Evolutionary conservation across 1,140 invertebrate genomes (phyloP), one percentile per base, ranked within the genome.

Genomic region (Drosophila subpulchrella): DNA sequence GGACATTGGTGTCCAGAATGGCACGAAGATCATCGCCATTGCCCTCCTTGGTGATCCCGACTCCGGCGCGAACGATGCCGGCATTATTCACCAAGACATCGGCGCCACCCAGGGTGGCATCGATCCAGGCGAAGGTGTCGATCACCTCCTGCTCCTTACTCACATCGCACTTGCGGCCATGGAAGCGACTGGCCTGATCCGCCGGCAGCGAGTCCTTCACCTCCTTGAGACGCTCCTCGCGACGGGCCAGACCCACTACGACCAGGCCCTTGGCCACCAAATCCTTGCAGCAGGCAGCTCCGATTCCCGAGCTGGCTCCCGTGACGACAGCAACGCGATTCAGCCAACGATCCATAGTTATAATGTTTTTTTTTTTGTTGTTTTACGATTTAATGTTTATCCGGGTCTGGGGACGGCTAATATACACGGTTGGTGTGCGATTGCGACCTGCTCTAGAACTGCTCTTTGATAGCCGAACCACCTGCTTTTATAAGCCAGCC

Each of bases 41-140:
- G 20, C 72, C 77, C 6, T 51, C 47, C 0, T 8, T 34, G 0
- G 48, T 42, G 30, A 91, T 48, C 0, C 20, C 12, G 0, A 62
- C 61, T 0, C 15, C 54, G 0, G 24, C 0, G 11, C 84, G 84
- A 0, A 92, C 77, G 1, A 95, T 84, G 2, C 95, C 96, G 1
- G 96, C 96, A 86, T 96, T 96, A 81, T 97, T 97, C 7, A 97
- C 92, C 42, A 96, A 92, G 1, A 97, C 93, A 82, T 96, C 95
- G 4, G 96, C 92, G 1, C 95, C 94, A 4, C 95, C 95, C 36
- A 95, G 92, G 0, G 93, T 93, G 6, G 93, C 86, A 24, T 95
- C 93, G 27, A 95, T 93, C 93, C 94, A 95, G 58, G 94, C 80
- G 80, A 97, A 97, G 34, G 95, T 93, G 6, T 92, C 91, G 11